Conservation (phyloP, 1,140 invertebrate species). For the Tetragnatha versicolor region DNA sequence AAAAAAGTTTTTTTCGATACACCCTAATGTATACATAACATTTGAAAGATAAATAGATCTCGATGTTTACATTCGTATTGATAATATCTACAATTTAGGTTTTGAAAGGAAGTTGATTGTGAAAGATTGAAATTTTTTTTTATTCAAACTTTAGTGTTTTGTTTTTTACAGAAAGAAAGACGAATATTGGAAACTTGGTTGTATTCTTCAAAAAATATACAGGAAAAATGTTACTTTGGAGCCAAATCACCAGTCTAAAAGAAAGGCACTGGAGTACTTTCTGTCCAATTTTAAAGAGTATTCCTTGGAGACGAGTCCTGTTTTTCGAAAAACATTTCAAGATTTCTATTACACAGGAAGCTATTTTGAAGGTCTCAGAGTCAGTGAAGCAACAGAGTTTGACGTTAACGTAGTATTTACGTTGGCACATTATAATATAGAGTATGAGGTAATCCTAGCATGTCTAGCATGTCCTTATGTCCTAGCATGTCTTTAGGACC, state of each 20-base stretch:
- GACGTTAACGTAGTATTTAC: conserved; percentile 47
- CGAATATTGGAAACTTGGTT: background rate
- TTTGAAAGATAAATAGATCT: too few relatives aligned
- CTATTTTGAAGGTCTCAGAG: conserved; percentile 51
- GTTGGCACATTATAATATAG: background rate
- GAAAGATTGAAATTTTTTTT: too few relatives aligned
- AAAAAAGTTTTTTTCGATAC: too few relatives aligned
- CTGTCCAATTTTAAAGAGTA: conserved; percentile 3
- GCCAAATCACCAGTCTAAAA: background rate
- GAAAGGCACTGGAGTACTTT: background rate
- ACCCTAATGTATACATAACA: too few relatives aligned
- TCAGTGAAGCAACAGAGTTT: conserved; percentile 54
- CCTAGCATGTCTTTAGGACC: background rate
- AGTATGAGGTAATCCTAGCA: conserved; percentile 6
- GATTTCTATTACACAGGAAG: conserved; percentile 51
- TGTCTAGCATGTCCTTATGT: too few relatives aligned
- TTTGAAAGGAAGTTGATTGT: too few relatives aligned
- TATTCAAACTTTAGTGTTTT: too few relatives aligned
- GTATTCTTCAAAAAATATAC: conserved; percentile 12
- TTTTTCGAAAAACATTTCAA: conserved; percentile 2
- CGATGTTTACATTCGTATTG: too few relatives aligned
- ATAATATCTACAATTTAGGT: too few relatives aligned
- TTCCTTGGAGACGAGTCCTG: background rate
- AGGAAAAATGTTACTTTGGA: background rate
- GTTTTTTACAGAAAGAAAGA: background rate